Evolutionary conservation across 1,140 invertebrate species (phyloP).

Genomic region (Colletes latitarsis): DNA sequence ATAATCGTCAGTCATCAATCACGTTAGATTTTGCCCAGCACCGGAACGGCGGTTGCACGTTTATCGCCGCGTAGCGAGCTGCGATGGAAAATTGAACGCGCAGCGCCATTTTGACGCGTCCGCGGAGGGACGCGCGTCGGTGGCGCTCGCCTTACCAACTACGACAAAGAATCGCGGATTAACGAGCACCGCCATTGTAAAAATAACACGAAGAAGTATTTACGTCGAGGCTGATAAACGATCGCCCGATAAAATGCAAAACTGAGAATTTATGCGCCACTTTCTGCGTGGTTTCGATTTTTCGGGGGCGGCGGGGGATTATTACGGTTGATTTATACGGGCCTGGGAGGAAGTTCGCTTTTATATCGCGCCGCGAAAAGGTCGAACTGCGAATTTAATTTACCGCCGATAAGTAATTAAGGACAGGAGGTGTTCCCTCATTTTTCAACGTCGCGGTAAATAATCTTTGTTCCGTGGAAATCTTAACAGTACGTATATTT

Average conservation of each 20-base stretch:
- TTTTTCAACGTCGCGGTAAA: constrained; percentile 43
- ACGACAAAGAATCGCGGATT: constrained; percentile 29
- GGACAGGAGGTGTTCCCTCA: constrained; percentile 1
- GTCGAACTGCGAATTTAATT: constrained; percentile 33
- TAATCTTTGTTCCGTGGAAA: constrained; percentile 25
- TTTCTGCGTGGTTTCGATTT: constrained; percentile 42
- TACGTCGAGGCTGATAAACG: constrained; percentile 38
- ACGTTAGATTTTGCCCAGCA: too few relatives aligned
- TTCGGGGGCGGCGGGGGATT: constrained; percentile 21
- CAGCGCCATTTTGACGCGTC: too few relatives aligned
- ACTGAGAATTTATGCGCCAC: constrained; percentile 29
- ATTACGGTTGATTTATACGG: constrained; percentile 43
- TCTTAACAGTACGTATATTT: constrained; percentile 14
- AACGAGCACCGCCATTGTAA: constrained; percentile 26
- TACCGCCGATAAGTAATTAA: constrained; percentile 40
- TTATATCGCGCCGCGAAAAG: constrained; percentile 20
- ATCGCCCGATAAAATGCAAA: constrained; percentile 40
- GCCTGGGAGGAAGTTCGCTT: constrained; percentile 21
- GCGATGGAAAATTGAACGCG: too few relatives aligned
- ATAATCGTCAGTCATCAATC: too few relatives aligned
- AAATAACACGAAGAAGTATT: constrained; percentile 35
- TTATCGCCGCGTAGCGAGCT: too few relatives aligned
- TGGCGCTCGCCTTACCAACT: too few relatives aligned
- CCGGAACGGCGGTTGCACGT: too few relatives aligned
- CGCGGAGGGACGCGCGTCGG: too few relatives aligned